Evolutionary conservation across 2,888 invertebrate genomes (phyloP).

Genomic region (Diadegma fenestrale): DNA sequence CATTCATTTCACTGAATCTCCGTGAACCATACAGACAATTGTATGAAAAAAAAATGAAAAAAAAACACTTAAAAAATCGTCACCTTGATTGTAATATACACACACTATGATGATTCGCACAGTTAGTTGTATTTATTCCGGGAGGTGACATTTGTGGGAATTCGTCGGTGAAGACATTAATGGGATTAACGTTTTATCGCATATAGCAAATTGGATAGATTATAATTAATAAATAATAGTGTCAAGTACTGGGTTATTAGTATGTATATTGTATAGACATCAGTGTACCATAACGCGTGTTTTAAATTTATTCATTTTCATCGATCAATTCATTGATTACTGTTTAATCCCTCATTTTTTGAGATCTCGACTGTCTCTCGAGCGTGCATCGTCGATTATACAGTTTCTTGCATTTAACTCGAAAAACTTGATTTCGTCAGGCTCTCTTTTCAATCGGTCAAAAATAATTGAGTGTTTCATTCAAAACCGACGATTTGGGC

Average conservation of each 20-base stretch:
- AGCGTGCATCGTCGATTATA: constrained; percentile 4
- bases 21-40: constrained; percentile 48
- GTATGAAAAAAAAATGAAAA: no score
- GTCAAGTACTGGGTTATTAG: constrained; percentile 56
- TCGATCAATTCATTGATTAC: constrained; percentile 43
- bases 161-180: constrained; percentile 18
- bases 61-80: constrained; percentile 34
- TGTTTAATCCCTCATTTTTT: constrained; percentile 42
- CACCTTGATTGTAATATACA: constrained; percentile 70
- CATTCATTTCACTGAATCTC: constrained; percentile 56
- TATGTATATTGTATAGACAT: constrained; percentile 66
- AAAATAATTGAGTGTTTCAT: not conserved
- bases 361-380: constrained; percentile 57
- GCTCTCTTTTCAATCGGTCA: no score
- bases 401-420: no score
- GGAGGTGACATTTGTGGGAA: constrained; percentile 39
- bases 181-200: constrained; percentile 53
- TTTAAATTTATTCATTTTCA: constrained; percentile 53
- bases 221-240: constrained; percentile 40
- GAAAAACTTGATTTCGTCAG: no score
- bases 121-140: constrained; percentile 73
- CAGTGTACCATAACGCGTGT: constrained; percentile 66
- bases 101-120: constrained; percentile 72
- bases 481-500: not conserved
- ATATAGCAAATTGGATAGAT: constrained; percentile 20